Evolutionary conservation across 1,140 invertebrate species (phyloP).

Genomic region (Drosophila ironensis): DNA sequence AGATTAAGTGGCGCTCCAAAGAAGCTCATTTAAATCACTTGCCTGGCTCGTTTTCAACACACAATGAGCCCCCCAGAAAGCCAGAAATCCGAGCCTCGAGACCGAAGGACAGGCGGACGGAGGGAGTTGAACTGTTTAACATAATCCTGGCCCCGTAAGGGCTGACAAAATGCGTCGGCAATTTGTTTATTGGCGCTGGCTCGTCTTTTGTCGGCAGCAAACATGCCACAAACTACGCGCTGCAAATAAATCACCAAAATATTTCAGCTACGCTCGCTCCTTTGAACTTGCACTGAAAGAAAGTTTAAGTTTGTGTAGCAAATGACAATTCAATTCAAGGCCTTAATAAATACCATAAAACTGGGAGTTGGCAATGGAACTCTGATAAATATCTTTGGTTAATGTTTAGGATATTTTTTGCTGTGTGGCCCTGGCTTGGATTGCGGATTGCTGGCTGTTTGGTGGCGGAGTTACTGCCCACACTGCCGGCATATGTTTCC

Average conservation of each 20-base stretch:
- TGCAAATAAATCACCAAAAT: slow-evolving; percentile 80
- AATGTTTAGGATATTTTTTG: background rate
- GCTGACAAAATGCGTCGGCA: slow-evolving; percentile 77
- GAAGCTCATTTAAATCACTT: slow-evolving; percentile 72
- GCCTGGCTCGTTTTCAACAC: slow-evolving; percentile 14
- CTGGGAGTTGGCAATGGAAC: no score
- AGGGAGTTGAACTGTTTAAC: slow-evolving; percentile 54
- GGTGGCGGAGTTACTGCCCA: slow-evolving; percentile 39
- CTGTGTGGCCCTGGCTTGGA: background rate
- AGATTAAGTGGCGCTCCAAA: slow-evolving; percentile 73
- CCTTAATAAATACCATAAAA: no score
- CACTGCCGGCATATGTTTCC: slow-evolving; percentile 69
- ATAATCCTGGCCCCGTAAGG: slow-evolving; percentile 69
- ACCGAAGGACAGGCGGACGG: slow-evolving; percentile 13
- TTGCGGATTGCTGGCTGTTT: slow-evolving; percentile 12
- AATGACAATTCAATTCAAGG: no score
- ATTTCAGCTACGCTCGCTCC: slow-evolving; percentile 73
- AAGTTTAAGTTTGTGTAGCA: background rate
- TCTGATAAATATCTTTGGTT: background rate
- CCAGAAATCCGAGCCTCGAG: slow-evolving; percentile 7
- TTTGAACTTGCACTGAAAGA: slow-evolving; percentile 18
- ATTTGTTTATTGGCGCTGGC: slow-evolving; percentile 76
- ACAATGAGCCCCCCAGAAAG: slow-evolving; percentile 28
- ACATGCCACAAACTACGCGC: slow-evolving; percentile 78
- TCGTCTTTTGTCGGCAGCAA: slow-evolving; percentile 65